Evolutionary conservation across 2,797 vertebrate genomes (phyloP).

Genomic region (Xerus rutilus): DNA sequence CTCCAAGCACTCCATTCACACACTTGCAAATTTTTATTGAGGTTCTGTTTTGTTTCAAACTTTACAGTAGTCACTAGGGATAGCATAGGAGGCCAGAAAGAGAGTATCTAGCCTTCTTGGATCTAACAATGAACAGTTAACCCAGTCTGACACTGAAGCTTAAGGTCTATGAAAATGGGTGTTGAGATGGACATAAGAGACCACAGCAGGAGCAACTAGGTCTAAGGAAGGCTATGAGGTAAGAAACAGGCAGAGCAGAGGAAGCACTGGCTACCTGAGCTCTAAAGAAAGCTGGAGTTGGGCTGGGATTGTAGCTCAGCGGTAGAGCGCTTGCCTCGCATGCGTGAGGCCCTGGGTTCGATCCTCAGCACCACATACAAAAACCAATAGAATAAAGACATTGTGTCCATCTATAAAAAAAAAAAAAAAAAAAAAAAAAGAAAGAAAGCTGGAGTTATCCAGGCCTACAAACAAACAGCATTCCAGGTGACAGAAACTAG

Average conservation of each 20-base stretch:
- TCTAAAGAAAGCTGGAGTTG: neutral
- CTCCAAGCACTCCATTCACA: neutral
- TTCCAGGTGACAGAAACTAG: neutral
- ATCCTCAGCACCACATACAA: too few species aligned
- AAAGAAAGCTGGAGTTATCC: neutral
- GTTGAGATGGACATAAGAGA: neutral
- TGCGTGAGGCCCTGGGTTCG: too few species aligned
- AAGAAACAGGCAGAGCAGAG: neutral
- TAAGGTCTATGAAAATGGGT: neutral
- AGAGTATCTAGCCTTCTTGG: too few species aligned
- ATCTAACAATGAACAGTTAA: neutral
- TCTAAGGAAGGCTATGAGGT: neutral
- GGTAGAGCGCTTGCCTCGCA: too few species aligned
- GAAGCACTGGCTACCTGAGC: neutral
- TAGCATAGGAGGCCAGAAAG: neutral
- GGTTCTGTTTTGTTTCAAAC: neutral
- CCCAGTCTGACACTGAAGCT: neutral
- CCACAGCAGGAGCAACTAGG: too few species aligned
- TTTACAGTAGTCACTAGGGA: neutral
- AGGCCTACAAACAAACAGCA: neutral
- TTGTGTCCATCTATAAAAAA: too few species aligned
- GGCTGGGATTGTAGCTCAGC: too few species aligned
- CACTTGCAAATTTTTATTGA: neutral
- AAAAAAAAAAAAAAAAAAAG: too few species aligned
- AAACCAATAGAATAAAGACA: too few species aligned